Conservation (phyloP, 2,888 invertebrate genomes). For the Lordiphosa fenestrarum region DNA sequence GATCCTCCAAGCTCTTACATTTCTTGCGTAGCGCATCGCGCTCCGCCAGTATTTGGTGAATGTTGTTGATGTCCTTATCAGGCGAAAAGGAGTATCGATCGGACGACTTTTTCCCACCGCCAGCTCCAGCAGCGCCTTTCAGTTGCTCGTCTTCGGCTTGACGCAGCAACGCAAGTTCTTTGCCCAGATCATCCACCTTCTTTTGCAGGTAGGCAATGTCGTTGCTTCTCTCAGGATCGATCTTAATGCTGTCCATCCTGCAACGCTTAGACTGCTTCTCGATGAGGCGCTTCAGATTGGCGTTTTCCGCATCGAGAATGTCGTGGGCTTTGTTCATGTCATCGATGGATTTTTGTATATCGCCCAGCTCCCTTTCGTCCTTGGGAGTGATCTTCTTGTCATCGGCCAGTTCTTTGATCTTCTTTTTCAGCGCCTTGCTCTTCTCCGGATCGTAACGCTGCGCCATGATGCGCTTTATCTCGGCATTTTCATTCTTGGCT, state of each 20-base stretch:
- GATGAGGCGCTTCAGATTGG: constrained; percentile 60
- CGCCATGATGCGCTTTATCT: constrained; percentile 59
- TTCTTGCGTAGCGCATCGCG: constrained; percentile 68
- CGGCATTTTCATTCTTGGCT: constrained; percentile 51
- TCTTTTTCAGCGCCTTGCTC: constrained; percentile 51
- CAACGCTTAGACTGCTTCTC: constrained; percentile 67
- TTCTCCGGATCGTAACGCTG: constrained; percentile 58
- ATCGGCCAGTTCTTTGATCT: constrained; percentile 59
- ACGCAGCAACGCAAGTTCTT: constrained; percentile 64
- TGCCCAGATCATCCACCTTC: constrained; percentile 63
- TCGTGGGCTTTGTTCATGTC: constrained; percentile 69
- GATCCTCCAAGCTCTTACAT: constrained; percentile 38
- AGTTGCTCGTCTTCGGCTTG: constrained; percentile 58
- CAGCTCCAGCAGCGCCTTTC: constrained; percentile 10
- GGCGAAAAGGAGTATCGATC: constrained; percentile 9
- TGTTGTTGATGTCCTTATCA: constrained; percentile 54
- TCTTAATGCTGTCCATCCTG: constrained; percentile 42
- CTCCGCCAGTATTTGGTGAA: constrained; percentile 64
- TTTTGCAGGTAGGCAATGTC: constrained; percentile 70
- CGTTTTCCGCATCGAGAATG: constrained; percentile 71
- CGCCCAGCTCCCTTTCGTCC: constrained; percentile 65
- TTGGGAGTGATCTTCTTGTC: constrained; percentile 56
- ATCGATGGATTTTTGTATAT: constrained; percentile 60
- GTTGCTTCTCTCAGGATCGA: constrained; percentile 61
- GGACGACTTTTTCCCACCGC: constrained; percentile 21